A percentile compares a stretch with the other conserved stretches of the same genome.
Conservation (phyloP, 30 jellyfish, hydroid and myxozoan genomes). For the Aurelia sp. region DNA sequence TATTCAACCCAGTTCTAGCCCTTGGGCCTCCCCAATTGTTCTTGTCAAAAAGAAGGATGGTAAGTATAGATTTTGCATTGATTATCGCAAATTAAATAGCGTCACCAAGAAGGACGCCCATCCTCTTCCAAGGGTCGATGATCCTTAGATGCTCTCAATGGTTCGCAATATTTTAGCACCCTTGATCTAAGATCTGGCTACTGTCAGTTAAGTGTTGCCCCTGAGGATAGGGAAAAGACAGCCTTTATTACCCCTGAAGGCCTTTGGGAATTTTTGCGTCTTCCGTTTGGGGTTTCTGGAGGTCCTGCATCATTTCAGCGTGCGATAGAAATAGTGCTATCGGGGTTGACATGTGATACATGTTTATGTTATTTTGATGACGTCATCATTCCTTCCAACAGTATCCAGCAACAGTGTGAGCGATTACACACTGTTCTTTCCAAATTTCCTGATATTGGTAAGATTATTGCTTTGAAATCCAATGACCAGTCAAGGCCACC, state of each 20-base stretch:
- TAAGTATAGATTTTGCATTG: slow-evolving; percentile 39
- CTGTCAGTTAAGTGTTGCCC: slow-evolving; percentile 60
- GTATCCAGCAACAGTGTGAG: slow-evolving; percentile 38
- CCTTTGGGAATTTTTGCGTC: slow-evolving; percentile 48
- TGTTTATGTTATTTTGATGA: slow-evolving; percentile 63
- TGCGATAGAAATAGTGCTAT: slow-evolving; percentile 48
- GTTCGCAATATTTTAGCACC: slow-evolving; percentile 44
- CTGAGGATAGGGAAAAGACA: slow-evolving; percentile 32
- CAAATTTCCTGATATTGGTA: slow-evolving; percentile 31
- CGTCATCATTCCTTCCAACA: slow-evolving; percentile 37
- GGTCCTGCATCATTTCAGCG: slow-evolving; percentile 51
- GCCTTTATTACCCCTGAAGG: slow-evolving; percentile 46
- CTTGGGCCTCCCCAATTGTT: slow-evolving; percentile 72
- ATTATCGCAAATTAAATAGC: slow-evolving; percentile 38
- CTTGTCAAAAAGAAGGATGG: slow-evolving; percentile 36
- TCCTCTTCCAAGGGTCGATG: slow-evolving; percentile 72
- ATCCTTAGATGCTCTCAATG: slow-evolving; percentile 55
- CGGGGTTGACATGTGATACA: slow-evolving; percentile 47
- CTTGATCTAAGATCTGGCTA: slow-evolving; percentile 63
- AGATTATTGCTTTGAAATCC: slow-evolving; percentile 25
- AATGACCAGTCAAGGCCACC: slow-evolving; percentile 41
- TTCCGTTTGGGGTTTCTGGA: slow-evolving; percentile 63
- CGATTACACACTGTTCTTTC: slow-evolving; percentile 21
- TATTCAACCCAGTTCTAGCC: slow-evolving; percentile 48
- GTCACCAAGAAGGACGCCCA: slow-evolving; percentile 68